Evolutionary conservation across 1,140 invertebrate genomes (phyloP), one percentile per base, ranked within the genome.

Genomic region (Scaptodrosophila lebanonensis): DNA sequence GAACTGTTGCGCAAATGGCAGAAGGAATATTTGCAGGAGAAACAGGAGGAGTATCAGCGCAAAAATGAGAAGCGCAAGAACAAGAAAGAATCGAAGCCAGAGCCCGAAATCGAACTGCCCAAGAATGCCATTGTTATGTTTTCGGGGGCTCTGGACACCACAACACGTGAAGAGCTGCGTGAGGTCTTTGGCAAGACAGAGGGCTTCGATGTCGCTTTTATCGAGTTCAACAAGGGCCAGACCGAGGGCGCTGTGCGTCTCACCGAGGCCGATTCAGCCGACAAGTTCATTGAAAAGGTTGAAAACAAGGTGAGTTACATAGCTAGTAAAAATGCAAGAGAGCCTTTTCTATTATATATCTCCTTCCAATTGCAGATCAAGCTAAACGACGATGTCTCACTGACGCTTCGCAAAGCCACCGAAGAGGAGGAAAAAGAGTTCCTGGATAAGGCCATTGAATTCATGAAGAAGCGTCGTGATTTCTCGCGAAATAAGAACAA

Each of bases 201-300:
- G 20, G 91, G 90, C 40, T 89, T 88, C 2, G 89, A 91, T 53
- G 89, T 95, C 13, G 92, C 91, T 1, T 96, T 90, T 85, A 89
- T 95, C 52, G 93, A 95, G 67, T 95, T 91, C 75, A 91, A 90
- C 56, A 90, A 90, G 49, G 94, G 94, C 5, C 90, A 95, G 57
- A 87, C 89, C 1, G 89, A 93, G 69, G 94, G 93, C 6, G 92
- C 91, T 83, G 88, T 95, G 7, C 88, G 94, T 35, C 87, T 95
- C 12, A 86, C 89, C 6, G 91, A 91, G 62, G 92, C 93, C 72
- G 90, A 93, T 76, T 83, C 89, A 16, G 95, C 93, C 1, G 90
- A 91, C 50, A 87, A 88, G 48, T 82, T 93, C 54, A 69, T 91
- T 47, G 91, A 92, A 33, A 92, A 93, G 83, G 87, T 93, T 40